Evolutionary conservation across 92 coral and sea anemone species (phyloP), one percentile per base, ranked within the genome.

Genomic region (Umimayanthus chanpuru): DNA sequence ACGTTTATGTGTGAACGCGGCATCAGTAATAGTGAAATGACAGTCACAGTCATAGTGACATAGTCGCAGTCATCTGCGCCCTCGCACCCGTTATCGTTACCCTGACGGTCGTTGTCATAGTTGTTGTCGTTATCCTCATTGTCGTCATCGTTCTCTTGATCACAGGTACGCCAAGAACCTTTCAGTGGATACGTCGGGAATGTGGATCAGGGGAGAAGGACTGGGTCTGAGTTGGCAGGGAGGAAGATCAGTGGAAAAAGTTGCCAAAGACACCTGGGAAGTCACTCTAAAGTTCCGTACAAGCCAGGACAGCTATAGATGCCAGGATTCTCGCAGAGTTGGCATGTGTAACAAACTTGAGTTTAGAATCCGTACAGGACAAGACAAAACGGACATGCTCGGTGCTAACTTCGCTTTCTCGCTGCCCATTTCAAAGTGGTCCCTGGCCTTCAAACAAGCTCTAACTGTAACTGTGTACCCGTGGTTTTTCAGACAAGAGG

Each of bases 201-300:
- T 90, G 93, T 90, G 86, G 87, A 38, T 90, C 21, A 89, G 93
- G 16, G 93, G 93, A 32, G 80, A 86, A 66, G 87, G 88, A 11
- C 81, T 86, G 49, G 93, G 90, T 3, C 49, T 90, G 77, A 87
- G 85, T 21, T 90, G 93, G 93, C 47, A 64, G 10, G 82, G 87
- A 55, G 93, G 93, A 68, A 76, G 40, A 32, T 40, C 61, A 70
- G 81, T 90, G 86, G 65, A 15, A 75, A 82, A 76, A n/a, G 66
- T 43, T 5, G 58, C 50, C 53, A 86, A 73, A 49, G 90, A 90
- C 82, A 87, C 93, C 6, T 90, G 93, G 93, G 93, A 86, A 77
- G 61, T 36, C 53, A 44, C 28, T n/a, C 88, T 90, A 1, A 44
- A 75, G 18, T 90, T 86, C 70, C 76, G 38, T 20, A 47, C 58